phyloP scores from a whole-genome alignment of 37 sponge, comb jelly and placozoan genomes.

The Oopsacas minuta region DNA sequence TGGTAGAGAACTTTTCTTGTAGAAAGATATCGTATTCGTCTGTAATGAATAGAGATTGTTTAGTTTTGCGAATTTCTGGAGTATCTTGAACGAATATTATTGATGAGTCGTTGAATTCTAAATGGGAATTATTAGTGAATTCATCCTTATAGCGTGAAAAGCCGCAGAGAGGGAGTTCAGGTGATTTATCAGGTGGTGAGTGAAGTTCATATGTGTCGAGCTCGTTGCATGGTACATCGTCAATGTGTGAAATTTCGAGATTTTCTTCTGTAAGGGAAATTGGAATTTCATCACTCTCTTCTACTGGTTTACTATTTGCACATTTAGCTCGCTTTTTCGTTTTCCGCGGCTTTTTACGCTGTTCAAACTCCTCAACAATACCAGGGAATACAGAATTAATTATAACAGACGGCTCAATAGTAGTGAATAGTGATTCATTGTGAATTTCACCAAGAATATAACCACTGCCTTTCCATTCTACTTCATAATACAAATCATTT shows the following conservation, averaged over 20 bases:
- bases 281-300: not conserved
- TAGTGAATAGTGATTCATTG: not conserved
- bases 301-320: not conserved
- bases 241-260: not conserved
- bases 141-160: not conserved
- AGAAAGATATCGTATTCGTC: not conserved
- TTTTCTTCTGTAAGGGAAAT: not conserved
- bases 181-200: not conserved
- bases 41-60: not conserved
- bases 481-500: not conserved
- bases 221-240: not conserved
- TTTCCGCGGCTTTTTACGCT: not conserved
- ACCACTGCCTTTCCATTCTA: not conserved
- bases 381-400: not conserved
- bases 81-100: constrained; percentile 5
- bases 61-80: not conserved
- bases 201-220: not conserved
- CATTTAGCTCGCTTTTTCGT: not conserved
- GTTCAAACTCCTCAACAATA: not conserved
- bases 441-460: not conserved
- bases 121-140: not conserved
- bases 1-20: not conserved
- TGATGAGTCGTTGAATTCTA: constrained; percentile 12
- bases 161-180: not conserved
- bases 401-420: not conserved